Percentiles rank a stretch among this genome's conserved stretches.
Evolutionary conservation across 2,888 invertebrate genomes (phyloP).

Genomic region (Drosophila mercatorum): DNA sequence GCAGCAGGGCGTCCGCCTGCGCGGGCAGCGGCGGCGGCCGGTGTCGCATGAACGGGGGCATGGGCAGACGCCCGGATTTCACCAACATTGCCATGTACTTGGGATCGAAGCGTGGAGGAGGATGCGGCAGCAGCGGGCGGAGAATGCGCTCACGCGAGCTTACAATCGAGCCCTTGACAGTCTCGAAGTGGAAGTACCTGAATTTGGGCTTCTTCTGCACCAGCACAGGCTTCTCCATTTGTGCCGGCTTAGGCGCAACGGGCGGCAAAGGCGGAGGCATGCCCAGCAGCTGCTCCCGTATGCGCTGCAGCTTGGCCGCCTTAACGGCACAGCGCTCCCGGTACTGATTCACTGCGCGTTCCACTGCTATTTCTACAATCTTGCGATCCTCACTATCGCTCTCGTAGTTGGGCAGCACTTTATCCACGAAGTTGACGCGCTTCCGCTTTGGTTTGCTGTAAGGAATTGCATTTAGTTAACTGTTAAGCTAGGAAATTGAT

Average conservation of each 20-base stretch:
- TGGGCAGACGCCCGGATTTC: constrained; percentile 51
- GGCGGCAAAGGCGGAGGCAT: constrained; percentile 78
- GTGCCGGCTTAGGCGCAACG: constrained; percentile 63
- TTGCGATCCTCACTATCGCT: constrained; percentile 82
- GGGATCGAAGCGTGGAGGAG: constrained; percentile 77
- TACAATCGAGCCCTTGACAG: constrained; percentile 77
- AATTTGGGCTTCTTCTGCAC: constrained; percentile 74
- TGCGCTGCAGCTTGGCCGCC: constrained; percentile 43
- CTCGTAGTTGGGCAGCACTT: constrained; percentile 81
- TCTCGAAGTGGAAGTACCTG: constrained; percentile 83
- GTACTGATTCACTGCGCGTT: constrained; percentile 66
- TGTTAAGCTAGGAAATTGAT: too few relatives aligned
- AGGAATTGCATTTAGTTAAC: background rate
- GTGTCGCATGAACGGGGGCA: constrained; percentile 46
- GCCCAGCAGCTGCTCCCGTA: constrained; percentile 44
- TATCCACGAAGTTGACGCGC: constrained; percentile 82
- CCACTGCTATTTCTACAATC: constrained; percentile 69
- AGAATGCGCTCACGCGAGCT: constrained; percentile 76
- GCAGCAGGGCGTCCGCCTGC: constrained; percentile 55
- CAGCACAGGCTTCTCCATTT: constrained; percentile 77
- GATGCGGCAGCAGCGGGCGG: constrained; percentile 64
- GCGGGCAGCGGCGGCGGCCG: constrained; percentile 70
- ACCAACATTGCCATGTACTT: constrained; percentile 72
- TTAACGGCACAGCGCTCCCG: constrained; percentile 61
- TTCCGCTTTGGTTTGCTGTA: constrained; percentile 75